Evolutionary conservation across 2,113 vertebrate species (phyloP), one percentile per base, ranked within the genome.

Genomic region (Hippocampus barbouri): DNA sequence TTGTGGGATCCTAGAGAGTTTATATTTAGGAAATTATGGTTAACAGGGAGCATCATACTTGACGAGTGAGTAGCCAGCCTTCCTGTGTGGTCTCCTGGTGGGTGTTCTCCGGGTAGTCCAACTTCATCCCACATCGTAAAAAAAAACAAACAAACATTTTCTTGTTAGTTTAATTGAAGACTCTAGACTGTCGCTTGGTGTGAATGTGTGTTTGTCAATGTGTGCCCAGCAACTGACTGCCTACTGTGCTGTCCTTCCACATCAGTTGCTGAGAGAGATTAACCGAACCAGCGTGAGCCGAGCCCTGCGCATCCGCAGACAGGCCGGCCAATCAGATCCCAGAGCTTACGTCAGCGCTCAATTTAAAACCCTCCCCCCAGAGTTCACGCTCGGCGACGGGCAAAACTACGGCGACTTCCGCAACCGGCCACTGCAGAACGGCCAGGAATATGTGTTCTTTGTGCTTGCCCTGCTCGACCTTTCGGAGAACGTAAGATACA

Each of bases 381-480:
- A 98, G 89, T 99, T 99, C 87, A 98, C 95, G 0, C 83, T 99
- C 45, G 97, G 97, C n/a, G 96, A 99, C 73, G 93, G 95, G 45
- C 94, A 94, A 63, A 92, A 95, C 89, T 96, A 98, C 0, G 96
- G 95, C 18, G 94, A 95, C 74, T 98, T 98, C 90, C 94, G 95
- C 69, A 99, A 99, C 89, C 95, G 94, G 68, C 94, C 94, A 0
- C 94, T 98, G 66, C 94, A 93, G 71, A 98, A 95, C 5, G 97
- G 97, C 80, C 97, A 99, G 88, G 96, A 98, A 82, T 98, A 98
- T 4, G 94, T 98, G 76, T 98, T 98, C 88, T 99, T 98, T 76
- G 95, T 98, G 65, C 90, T 98, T 43, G 96, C 96, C 7, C 92
- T 98, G 69, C 94, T 99, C 68, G 97, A 99, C 72, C 95, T 96